Evolutionary conservation across 2,888 invertebrate genomes (phyloP).

Genomic region (Drosophila picticornis): DNA sequence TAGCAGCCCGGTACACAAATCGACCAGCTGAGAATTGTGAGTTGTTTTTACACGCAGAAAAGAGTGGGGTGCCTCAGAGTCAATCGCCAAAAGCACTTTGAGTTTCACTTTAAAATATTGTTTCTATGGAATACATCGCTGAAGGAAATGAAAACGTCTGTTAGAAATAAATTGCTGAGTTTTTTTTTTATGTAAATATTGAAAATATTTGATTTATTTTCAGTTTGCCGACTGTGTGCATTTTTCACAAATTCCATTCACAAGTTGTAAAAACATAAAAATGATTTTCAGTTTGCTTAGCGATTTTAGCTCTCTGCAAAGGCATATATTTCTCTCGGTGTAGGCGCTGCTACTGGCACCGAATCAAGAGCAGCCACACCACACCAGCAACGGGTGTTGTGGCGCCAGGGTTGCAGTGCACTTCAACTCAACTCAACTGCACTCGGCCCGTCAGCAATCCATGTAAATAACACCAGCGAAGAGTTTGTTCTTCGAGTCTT

Average conservation of each 20-base stretch:
- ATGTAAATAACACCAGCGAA: slow-evolving; percentile 6
- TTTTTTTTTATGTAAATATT: not conserved
- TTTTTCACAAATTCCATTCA: not conserved
- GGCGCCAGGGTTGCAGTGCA: slow-evolving; percentile 34
- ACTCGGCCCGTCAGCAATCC: not conserved
- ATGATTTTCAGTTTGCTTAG: not conserved
- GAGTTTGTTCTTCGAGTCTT: not conserved
- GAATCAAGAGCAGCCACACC: not conserved
- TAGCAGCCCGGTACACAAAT: slow-evolving; percentile 63
- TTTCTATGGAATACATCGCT: accelerated
- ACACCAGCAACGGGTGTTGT: not conserved
- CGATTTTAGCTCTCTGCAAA: not conserved
- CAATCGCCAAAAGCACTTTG: not conserved
- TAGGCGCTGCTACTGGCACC: not conserved
- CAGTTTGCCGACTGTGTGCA: not conserved
- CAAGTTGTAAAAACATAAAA: not conserved
- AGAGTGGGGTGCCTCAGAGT: not conserved
- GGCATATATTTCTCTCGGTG: not conserved
- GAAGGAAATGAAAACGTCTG: not conserved
- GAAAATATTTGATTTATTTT: not conserved
- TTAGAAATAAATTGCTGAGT: not conserved
- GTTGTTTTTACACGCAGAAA: not conserved
- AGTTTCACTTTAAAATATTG: not conserved
- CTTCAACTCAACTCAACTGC: not conserved
- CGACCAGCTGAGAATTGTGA: slow-evolving; percentile 41